Conservation (phyloP, 2,113 vertebrate genomes). For the Poicephalus meyeri region DNA sequence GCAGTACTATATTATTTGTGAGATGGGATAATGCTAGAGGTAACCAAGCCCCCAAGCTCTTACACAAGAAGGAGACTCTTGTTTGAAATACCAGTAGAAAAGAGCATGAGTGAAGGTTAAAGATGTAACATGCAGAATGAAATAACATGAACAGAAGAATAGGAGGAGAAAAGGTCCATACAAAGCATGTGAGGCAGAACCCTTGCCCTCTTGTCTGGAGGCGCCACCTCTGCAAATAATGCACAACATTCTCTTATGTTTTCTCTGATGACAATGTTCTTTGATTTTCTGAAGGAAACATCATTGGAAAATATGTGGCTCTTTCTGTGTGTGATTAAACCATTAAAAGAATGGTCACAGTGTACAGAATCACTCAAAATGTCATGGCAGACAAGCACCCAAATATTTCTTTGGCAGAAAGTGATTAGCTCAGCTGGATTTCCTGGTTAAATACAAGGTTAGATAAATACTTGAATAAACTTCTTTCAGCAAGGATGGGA, state of each 20-base stretch:
- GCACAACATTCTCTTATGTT: neutral
- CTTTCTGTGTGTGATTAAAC: constrained; percentile 22
- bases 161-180: neutral
- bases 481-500: constrained; percentile 47
- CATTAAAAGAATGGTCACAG: constrained; percentile 10
- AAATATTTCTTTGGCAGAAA: constrained; percentile 63
- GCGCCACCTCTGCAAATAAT: neutral
- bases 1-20: neutral
- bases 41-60: neutral
- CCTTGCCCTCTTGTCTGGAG: neutral
- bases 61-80: neutral
- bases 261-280: neutral
- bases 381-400: constrained; percentile 36
- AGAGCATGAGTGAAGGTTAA: neutral
- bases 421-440: constrained; percentile 63
- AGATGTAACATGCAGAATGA: neutral
- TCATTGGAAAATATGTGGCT: neutral
- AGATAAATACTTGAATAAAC: constrained; percentile 71
- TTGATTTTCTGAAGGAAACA: constrained; percentile 49
- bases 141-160: neutral
- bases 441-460: constrained; percentile 77
- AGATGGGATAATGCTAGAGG: neutral
- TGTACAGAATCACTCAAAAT: neutral
- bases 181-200: neutral
- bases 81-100: neutral